A percentile compares a stretch with the other conserved stretches of the same genome.
Evolutionary conservation across 2,113 vertebrate species (phyloP).

Genomic region (Opisthocomus hoazin): DNA sequence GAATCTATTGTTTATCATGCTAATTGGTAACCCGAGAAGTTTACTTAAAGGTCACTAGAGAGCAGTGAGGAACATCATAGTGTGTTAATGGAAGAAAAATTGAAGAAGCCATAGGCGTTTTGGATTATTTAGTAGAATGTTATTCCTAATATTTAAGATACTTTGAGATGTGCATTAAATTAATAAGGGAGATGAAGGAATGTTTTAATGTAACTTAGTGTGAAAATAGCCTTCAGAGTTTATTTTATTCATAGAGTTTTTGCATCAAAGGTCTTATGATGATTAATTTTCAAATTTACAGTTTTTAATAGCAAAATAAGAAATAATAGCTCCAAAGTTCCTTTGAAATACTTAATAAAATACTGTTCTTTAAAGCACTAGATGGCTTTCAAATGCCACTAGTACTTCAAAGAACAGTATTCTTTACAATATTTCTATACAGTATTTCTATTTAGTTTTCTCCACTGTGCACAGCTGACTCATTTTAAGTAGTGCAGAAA

Average conservation of each 20-base stretch:
- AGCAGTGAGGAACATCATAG: neutral
- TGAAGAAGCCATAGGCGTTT: neutral
- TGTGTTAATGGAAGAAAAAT: neutral
- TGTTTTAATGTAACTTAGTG: neutral
- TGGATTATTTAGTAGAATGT: neutral
- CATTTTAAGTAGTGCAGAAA: rapidly evolving
- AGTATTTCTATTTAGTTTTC: neutral
- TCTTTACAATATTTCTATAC: neutral
- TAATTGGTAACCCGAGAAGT: neutral
- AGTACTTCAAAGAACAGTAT: neutral
- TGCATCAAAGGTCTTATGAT: neutral
- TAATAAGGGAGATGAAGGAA: neutral
- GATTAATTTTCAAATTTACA: neutral
- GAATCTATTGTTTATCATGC: neutral
- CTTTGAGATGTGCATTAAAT: neutral
- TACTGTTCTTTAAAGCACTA: neutral
- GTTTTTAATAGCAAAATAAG: slow-evolving; percentile 37
- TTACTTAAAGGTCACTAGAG: slow-evolving; percentile 17
- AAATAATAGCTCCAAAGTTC: neutral
- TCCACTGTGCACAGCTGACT: neutral
- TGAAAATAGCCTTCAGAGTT: neutral
- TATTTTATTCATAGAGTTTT: slow-evolving; percentile 29
- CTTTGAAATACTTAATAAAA: slow-evolving; percentile 27
- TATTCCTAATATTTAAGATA: neutral
- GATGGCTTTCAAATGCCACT: neutral